Evolutionary conservation across 2,113 vertebrate genomes (phyloP), one percentile per base, ranked within the genome.

Genomic region (Aramus guarauna): DNA sequence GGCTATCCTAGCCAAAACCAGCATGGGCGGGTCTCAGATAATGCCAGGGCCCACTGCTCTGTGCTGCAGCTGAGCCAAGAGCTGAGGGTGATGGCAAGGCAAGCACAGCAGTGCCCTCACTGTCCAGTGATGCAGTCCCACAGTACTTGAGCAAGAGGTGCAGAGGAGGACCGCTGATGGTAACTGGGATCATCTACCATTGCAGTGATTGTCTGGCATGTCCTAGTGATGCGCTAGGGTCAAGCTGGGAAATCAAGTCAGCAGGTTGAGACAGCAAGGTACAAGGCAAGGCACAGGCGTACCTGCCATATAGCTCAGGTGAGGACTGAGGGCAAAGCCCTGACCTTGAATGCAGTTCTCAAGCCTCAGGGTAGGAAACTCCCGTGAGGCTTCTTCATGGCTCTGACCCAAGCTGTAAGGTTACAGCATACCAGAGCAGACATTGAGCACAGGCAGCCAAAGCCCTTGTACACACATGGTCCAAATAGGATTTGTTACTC

Each of bases 201-300:
- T 19, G 45, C 34, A 45, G 24, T 24, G 59, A 34, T 34, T 45
- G 15, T 48, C 24, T 58, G 45, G 26, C 18, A 6, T 1, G 1
- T 47, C 9, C n/a, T 32, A 27, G 12, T 23, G 53, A 27, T 27
- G 50, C 56, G 7, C 72, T 55, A 48, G 39, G 15, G 18, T 9
- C 1, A 2, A 68, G 15, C 32, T 50, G 15, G 32, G 43, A 90
- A 63, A 67, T n/a, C 5, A 36, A 72, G 18, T 29, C 23, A 56
- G 18, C 18, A 47, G 39, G 18, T 4, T 69, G 55, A 16, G 71
- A 73, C 47, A 85, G 30, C 26, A n/a, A 83, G 32, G 15, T 32
- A 36, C 9, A 50, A 32, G 19, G 41, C 9, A 50, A 32, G 19
- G 17, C 7, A 6, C 15, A 30, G 23, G 22, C 0, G 0, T 47